Percentiles rank a stretch among this genome's conserved stretches.
phyloP scores from a whole-genome alignment of 2,797 vertebrate genomes.

The Acanthurus lineatus region DNA sequence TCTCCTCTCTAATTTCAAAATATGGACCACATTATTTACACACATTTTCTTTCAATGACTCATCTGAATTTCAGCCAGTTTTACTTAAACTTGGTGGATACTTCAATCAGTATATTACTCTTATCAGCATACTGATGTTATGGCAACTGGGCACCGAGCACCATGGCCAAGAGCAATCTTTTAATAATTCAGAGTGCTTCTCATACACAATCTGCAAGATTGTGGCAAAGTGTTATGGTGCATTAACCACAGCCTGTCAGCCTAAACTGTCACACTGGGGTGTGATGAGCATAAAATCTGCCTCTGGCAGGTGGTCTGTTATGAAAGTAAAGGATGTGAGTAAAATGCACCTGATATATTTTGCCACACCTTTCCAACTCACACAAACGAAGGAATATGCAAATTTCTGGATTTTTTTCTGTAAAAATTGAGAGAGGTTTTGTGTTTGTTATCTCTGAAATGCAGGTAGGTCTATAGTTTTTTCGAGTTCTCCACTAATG shows the following conservation, averaged over 20 bases:
- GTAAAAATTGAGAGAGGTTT: no score
- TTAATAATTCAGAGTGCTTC: constrained; percentile 62
- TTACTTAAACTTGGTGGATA: background rate
- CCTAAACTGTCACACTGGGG: constrained; percentile 17
- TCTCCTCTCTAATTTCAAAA: constrained; percentile 19
- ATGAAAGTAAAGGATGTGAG: constrained; percentile 23
- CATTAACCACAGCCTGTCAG: constrained; percentile 39
- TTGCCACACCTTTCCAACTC: constrained; percentile 11
- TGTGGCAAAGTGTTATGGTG: constrained; percentile 24
- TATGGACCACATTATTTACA: constrained; percentile 1
- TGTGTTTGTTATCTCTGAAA: no score
- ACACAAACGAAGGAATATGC: background rate
- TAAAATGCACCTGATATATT: constrained; percentile 29
- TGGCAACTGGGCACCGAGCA: constrained; percentile 5
- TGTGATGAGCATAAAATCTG: constrained; percentile 37
- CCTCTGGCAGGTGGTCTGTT: constrained; percentile 38
- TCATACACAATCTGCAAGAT: constrained; percentile 27
- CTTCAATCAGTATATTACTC: background rate
- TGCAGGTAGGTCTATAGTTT: no score
- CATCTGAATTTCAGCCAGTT: constrained; percentile 16
- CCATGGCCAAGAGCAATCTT: constrained; percentile 45
- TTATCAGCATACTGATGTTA: constrained; percentile 46
- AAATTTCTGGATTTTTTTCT: constrained; percentile 1
- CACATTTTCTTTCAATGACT: constrained; percentile 6
- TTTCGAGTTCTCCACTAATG: no score